Conservation (phyloP, 2,888 invertebrate species). For the Drosophila eohydei region DNA sequence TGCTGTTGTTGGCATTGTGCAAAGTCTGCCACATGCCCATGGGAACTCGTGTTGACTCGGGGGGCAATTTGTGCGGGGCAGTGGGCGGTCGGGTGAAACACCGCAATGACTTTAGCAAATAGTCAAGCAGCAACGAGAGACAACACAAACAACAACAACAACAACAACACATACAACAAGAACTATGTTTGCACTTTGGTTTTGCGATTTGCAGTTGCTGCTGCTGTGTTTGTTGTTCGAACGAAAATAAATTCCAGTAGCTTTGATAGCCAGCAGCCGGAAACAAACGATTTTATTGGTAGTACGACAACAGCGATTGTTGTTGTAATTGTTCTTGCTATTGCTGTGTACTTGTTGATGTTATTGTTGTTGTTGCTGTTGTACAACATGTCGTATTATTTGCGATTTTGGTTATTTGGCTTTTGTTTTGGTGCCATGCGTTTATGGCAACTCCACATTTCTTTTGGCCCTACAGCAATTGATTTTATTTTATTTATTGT, state of each 20-base stretch:
- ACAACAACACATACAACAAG: constrained; percentile 34
- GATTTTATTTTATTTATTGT: constrained; percentile 82
- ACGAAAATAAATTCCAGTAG: constrained; percentile 75
- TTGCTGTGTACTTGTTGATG: constrained; percentile 44
- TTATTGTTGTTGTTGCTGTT: constrained; percentile 59
- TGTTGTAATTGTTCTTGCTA: constrained; percentile 58
- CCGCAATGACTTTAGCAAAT: constrained; percentile 79
- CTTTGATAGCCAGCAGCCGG: constrained; percentile 66
- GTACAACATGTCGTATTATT: constrained; percentile 79
- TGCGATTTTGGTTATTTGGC: constrained; percentile 74
- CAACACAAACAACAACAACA: constrained; percentile 47
- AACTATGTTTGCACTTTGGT: constrained; percentile 79
- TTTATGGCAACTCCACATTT: constrained; percentile 45
- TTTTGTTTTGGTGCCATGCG: constrained; percentile 60
- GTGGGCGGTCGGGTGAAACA: constrained; percentile 50
- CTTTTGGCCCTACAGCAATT: constrained; percentile 60
- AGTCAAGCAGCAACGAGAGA: constrained; percentile 69
- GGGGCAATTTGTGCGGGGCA: constrained; percentile 48
- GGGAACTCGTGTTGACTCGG: constrained; percentile 46
- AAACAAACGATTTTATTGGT: constrained; percentile 80
- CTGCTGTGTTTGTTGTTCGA: constrained; percentile 66
- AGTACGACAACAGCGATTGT: constrained; percentile 62
- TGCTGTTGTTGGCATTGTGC: constrained; percentile 63
- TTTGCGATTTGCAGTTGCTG: constrained; percentile 75
- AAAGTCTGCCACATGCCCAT: constrained; percentile 53